These are phyloP conservation scores for Telmatherina bonti DNA, from an alignment of 2,797 vertebrate species.

Conservation along the genomic window DNA sequence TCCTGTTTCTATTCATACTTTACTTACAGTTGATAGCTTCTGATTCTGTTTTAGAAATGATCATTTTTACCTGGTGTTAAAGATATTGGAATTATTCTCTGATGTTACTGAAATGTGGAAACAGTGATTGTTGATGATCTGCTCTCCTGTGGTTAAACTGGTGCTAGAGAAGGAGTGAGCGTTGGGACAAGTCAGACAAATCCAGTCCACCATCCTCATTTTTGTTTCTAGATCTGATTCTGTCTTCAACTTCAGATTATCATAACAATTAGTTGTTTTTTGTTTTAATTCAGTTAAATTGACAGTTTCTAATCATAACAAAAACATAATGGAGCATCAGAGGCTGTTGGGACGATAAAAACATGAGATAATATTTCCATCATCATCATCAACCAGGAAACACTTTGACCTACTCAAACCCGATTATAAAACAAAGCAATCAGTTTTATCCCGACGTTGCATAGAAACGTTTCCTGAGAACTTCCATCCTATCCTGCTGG, in stretches of 20 bases:
- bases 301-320: background rate
- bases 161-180: background rate
- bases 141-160: background rate
- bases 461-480: background rate
- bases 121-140: background rate
- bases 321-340: background rate
- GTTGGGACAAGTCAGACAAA: too few species aligned
- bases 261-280: background rate
- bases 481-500: background rate
- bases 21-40: too few species aligned
- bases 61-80: too few species aligned
- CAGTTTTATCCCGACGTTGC: too few species aligned
- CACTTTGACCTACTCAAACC: background rate
- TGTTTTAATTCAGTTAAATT: background rate
- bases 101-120: too few species aligned
- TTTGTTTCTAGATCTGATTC: background rate
- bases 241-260: background rate
- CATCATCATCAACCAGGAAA: background rate
- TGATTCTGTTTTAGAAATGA: too few species aligned
- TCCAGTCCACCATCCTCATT: background rate
- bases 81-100: too few species aligned
- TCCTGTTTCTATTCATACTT: too few species aligned
- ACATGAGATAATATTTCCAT: background rate
- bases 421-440: background rate
- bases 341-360: background rate